These are phyloP conservation scores for Pantala flavescens DNA, from an alignment of 1,140 invertebrate genomes.

Conservation along the genomic window DNA sequence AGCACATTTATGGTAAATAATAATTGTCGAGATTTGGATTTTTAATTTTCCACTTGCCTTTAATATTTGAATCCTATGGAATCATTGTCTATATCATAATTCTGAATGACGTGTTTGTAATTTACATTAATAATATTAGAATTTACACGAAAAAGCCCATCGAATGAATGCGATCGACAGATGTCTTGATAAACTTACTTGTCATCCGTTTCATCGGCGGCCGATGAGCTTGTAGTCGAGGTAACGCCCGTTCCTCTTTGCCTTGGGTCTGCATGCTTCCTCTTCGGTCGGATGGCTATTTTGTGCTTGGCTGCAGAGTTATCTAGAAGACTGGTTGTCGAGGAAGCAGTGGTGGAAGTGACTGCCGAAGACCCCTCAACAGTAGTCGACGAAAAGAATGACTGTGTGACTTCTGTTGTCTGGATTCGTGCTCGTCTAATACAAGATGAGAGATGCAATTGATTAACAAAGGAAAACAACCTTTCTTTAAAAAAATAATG, in stretches of 20 bases:
- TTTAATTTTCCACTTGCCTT: too few relatives aligned
- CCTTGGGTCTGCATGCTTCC: constrained; percentile 44
- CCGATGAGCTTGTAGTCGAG: not conserved
- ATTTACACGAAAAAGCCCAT: too few relatives aligned
- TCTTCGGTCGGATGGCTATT: constrained; percentile 56
- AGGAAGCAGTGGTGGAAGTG: not conserved
- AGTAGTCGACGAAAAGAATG: not conserved
- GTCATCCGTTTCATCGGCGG: not conserved
- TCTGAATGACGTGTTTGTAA: too few relatives aligned
- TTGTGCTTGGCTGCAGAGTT: constrained; percentile 63
- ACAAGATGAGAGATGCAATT: not conserved
- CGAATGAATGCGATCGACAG: too few relatives aligned
- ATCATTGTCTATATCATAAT: too few relatives aligned
- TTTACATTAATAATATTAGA: too few relatives aligned
- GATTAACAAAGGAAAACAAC: too few relatives aligned
- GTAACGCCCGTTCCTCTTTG: constrained; percentile 26
- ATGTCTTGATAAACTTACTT: not conserved
- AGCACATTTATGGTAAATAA: too few relatives aligned
- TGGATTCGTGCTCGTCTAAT: not conserved
- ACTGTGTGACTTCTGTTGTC: not conserved
- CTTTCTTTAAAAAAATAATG: too few relatives aligned
- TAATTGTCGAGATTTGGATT: too few relatives aligned
- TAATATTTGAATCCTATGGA: too few relatives aligned
- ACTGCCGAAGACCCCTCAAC: not conserved
- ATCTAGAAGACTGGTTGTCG: constrained; percentile 46